Evolutionary conservation across 2,113 vertebrate species (phyloP), one percentile per base, ranked within the genome.

Genomic region (Syngnathus floridae): DNA sequence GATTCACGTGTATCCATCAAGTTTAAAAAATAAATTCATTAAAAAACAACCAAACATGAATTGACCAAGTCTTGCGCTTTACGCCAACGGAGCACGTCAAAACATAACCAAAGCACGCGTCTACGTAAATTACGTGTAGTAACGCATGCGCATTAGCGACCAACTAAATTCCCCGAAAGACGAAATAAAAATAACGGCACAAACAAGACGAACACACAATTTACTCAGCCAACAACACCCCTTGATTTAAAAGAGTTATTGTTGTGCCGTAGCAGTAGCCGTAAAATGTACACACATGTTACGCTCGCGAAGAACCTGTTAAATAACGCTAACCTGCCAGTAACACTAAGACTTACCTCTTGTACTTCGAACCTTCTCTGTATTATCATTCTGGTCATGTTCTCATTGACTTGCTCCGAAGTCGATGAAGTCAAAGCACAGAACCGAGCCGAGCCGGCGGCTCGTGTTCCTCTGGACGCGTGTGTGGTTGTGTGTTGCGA

Each of bases 101-200:
- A 2, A 3, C 31, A 19, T 19, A 36, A 16, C 13, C 13, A 35
- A 9, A 1, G 3, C 14, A 9, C 7, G 1, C 41, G 22, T 31
- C 37, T 59, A 5, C 31, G 45, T 21, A 17, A 22, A 5, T 49
- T 22, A 67, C 66, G 43, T 8, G 26, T 17, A 35, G n/a, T 10
- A 2, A 52, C 70, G 75, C 75, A 0, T 81, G 78, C 74, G 71
- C 68, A 51, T 8, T 51, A 9, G 19, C 48, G 8, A 51, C 48
- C 0, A 11, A 64, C 5, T 38, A 4, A 21, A 7, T 5, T 2
- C 0, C 10, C 10, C 49, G 40, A 13, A 36, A 19, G 5, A 21
- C 21, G 40, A 45, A 13, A 7, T 22, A 21, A 61, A 41, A 11
- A 41, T 0, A 6, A 45, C 35, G 0, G 31, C 14, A 1, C 37